Evolutionary conservation across 1,140 invertebrate genomes (phyloP).

Genomic region (Drosophila willistoni): DNA sequence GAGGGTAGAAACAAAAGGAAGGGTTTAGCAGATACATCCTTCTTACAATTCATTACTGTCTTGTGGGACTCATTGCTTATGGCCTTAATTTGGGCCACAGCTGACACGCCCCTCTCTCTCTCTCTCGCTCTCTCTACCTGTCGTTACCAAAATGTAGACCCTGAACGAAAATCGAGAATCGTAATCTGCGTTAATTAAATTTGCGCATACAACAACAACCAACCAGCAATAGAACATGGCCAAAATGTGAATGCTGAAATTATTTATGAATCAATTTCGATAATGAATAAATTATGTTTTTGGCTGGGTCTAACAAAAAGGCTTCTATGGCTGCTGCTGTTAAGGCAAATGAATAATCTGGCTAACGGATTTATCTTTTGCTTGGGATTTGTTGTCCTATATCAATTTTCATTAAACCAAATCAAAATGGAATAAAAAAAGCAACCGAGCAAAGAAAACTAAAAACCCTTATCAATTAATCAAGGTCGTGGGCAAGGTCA

Average conservation of each 20-base stretch:
- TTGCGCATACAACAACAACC: constrained; percentile 13
- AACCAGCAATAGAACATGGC: background rate
- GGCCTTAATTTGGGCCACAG: constrained; percentile 11
- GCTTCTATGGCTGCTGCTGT: background rate
- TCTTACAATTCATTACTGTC: constrained; percentile 9
- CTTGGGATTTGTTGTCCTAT: background rate
- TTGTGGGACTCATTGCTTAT: constrained; percentile 12
- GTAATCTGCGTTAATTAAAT: constrained; percentile 71
- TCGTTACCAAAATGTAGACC: background rate
- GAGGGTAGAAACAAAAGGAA: background rate
- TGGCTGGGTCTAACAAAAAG: background rate
- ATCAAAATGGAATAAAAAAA: constrained; percentile 1
- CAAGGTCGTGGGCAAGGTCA: constrained; percentile 43
- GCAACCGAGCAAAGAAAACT: no score
- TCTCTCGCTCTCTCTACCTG: background rate
- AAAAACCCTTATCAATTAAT: constrained; percentile 63
- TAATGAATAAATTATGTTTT: constrained; percentile 68
- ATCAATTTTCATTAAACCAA: constrained; percentile 48
- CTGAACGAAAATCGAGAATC: constrained; percentile 44
- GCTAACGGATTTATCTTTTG: constrained; percentile 19
- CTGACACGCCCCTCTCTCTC: background rate
- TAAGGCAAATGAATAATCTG: constrained; percentile 58
- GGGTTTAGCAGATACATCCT: background rate
- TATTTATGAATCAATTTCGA: constrained; percentile 76
- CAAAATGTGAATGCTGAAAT: constrained; percentile 51